Percentiles rank a stretch among this genome's conserved stretches.
These are phyloP conservation scores for Gasterosteus aculeatus DNA, from an alignment of 2,113 vertebrate genomes.

Conservation along the genomic window DNA sequence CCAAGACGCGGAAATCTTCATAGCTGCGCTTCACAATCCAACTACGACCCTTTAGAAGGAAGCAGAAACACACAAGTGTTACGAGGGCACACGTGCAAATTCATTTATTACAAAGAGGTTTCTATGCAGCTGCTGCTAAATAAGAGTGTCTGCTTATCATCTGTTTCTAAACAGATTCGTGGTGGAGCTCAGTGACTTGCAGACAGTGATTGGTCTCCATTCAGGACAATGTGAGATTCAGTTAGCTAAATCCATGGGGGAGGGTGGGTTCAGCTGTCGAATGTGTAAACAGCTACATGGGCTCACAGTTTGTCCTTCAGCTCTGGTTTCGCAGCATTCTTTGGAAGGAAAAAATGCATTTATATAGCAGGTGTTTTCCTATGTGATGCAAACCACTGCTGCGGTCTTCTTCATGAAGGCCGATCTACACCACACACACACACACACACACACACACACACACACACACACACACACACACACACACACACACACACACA, in stretches of 20 bases:
- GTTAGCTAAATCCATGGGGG: not conserved
- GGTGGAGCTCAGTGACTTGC: not conserved
- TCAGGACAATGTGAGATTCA: not conserved
- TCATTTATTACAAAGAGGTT: not conserved
- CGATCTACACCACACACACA: not conserved
- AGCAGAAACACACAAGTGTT: not conserved
- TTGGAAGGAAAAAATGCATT: not conserved
- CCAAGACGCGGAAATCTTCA: conserved; percentile 97
- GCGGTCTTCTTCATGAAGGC: not conserved
- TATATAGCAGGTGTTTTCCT: not conserved
- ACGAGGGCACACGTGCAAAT: not conserved
- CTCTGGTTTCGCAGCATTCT: not conserved
- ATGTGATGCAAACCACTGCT: not conserved
- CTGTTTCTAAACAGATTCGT: not conserved
- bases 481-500: not conserved
- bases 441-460: not conserved
- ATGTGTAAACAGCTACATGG: not conserved
- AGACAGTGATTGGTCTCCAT: not conserved
- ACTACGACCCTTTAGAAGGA: conserved; percentile 88
- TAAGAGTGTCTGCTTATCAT: not conserved
- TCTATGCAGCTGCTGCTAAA: not conserved
- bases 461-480: not conserved
- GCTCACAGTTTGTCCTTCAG: not conserved
- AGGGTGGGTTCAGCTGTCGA: not conserved
- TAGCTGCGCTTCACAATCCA: conserved; percentile 99